phyloP scores from a whole-genome alignment of 2,888 invertebrate species.

The Chrysina gloriosa region DNA sequence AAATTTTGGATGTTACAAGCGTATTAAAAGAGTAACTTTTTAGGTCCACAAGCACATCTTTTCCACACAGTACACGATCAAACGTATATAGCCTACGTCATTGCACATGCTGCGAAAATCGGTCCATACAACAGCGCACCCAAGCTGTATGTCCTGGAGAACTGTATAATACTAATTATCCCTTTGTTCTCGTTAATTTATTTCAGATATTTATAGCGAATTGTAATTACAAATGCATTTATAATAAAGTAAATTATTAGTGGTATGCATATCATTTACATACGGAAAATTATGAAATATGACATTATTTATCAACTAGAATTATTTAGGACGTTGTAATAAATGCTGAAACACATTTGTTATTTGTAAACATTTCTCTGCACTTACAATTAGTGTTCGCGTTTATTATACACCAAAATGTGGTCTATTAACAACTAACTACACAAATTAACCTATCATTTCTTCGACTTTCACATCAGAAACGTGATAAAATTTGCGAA shows the following conservation, averaged over 20 bases:
- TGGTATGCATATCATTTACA: no score
- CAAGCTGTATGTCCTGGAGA: neutral
- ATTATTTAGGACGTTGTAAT: no score
- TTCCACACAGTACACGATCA: conserved; percentile 93
- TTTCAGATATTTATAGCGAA: neutral
- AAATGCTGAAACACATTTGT: no score
- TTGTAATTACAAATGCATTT: neutral
- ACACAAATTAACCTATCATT: no score
- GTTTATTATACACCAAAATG: no score
- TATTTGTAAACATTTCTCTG: no score
- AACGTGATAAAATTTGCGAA: neutral
- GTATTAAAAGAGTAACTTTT: conserved; percentile 49
- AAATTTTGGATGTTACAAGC: neutral
- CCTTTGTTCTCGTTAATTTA: neutral
- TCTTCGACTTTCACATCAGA: no score
- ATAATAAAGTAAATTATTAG: neutral
- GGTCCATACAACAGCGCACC: conserved; percentile 64
- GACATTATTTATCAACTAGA: no score
- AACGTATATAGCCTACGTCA: conserved; percentile 87
- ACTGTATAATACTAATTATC: neutral
- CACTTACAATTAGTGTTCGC: no score
- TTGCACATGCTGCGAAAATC: conserved; percentile 84
- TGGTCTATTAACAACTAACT: no score
- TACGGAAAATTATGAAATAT: no score
- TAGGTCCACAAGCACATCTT: conserved; percentile 90